Evolutionary conservation across 2,113 vertebrate genomes (phyloP).

Genomic region (Microcebus murinus): DNA sequence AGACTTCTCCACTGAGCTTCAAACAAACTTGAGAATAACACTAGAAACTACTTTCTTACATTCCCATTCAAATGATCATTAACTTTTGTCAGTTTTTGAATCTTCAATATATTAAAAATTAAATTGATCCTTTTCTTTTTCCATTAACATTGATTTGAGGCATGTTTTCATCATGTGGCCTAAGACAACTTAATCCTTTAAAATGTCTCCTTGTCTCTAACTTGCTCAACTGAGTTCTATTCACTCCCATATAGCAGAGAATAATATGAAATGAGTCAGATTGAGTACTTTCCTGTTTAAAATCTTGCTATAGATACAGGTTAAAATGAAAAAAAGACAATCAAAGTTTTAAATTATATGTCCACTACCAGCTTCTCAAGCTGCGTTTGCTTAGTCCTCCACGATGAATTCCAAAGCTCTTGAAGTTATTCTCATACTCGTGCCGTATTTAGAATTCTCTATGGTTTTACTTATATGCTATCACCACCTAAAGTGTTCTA

Average conservation of each 20-base stretch:
- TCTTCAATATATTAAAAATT: not conserved
- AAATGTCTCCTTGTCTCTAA: not conserved
- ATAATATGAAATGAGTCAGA: not conserved
- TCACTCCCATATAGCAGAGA: not conserved
- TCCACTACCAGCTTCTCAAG: accelerated
- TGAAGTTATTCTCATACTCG: not conserved
- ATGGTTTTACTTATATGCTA: not conserved
- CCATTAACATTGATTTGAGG: not conserved
- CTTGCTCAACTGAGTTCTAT: not conserved
- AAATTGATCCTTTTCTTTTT: not conserved
- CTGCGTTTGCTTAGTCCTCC: not conserved
- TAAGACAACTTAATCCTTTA: not conserved
- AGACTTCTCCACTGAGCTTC: not conserved
- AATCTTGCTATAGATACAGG: not conserved
- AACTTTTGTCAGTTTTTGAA: not conserved
- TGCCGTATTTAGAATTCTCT: not conserved
- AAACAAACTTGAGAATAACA: not conserved
- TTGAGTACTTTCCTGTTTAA: not conserved
- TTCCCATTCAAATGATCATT: not conserved
- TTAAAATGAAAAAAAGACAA: not conserved
- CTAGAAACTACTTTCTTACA: not conserved
- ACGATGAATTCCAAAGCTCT: not conserved
- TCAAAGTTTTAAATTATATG: not conserved
- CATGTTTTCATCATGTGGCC: not conserved
- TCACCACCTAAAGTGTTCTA: not conserved